Evolutionary conservation across 2,888 invertebrate genomes (phyloP).

Genomic region (Drosophila paranaensis): DNA sequence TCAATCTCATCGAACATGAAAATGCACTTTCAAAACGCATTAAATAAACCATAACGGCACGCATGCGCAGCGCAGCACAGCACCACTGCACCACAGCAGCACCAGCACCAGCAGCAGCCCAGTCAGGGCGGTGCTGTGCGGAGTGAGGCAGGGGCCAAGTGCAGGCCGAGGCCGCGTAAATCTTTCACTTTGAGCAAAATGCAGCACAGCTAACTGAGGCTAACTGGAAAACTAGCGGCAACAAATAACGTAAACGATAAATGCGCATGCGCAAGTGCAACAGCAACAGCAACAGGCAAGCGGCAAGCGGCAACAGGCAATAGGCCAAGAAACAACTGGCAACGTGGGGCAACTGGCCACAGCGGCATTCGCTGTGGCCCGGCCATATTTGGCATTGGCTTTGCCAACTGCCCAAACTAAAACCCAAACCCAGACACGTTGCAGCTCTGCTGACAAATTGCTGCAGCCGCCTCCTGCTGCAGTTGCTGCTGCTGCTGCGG

Average conservation of each 20-base stretch:
- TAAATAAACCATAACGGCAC: constrained; percentile 84
- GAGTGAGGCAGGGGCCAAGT: constrained; percentile 5
- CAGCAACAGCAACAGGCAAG: constrained; percentile 20
- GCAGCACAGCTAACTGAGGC: constrained; percentile 78
- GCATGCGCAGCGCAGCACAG: constrained; percentile 65
- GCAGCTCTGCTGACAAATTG: constrained; percentile 70
- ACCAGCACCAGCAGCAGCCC: constrained; percentile 14
- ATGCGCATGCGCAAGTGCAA: constrained; percentile 80
- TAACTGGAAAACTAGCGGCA: constrained; percentile 80
- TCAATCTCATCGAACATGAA: constrained; percentile 83
- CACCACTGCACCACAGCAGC: constrained; percentile 14
- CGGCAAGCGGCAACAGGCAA: constrained; percentile 15
- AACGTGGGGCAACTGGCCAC: constrained; percentile 44
- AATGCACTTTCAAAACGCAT: constrained; percentile 84
- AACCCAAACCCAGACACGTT: constrained; percentile 70
- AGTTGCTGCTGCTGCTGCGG: constrained; percentile 38
- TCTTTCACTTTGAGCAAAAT: constrained; percentile 80
- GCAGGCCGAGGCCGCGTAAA: constrained; percentile 75
- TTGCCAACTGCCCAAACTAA: constrained; percentile 69
- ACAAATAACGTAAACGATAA: constrained; percentile 80
- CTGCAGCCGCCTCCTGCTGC: constrained; percentile 52
- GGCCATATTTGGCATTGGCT: constrained; percentile 79
- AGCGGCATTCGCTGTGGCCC: constrained; percentile 57
- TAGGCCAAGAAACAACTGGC: constrained; percentile 28
- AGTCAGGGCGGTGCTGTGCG: constrained; percentile 11